Conservation (phyloP, 2,888 invertebrate species). For the Saturnia japonica region DNA sequence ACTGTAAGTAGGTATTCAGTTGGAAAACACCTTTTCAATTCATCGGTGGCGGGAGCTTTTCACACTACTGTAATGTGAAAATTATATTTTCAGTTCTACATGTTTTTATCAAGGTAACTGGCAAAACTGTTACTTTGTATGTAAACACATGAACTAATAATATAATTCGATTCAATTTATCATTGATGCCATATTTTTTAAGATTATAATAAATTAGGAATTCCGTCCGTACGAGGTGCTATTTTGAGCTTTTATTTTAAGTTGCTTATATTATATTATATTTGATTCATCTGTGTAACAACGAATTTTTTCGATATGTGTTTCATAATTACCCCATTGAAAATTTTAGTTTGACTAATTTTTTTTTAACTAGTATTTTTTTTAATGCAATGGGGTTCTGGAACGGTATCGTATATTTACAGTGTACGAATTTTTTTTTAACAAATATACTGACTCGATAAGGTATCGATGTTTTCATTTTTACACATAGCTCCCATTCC, state of each 20-base stretch:
- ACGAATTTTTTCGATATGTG: conserved; percentile 69
- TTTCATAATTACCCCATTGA: conserved; percentile 80
- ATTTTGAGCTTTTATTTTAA: conserved; percentile 49
- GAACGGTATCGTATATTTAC: conserved; percentile 69
- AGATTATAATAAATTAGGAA: conserved; percentile 44
- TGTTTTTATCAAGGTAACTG: conserved; percentile 8
- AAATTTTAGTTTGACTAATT: conserved; percentile 45
- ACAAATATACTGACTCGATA: conserved; percentile 77
- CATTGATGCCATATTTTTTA: conserved; percentile 75
- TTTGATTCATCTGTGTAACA: conserved; percentile 52
- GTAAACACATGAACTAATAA: conserved; percentile 6
- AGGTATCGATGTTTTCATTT: conserved; percentile 46
- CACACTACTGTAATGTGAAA: conserved; percentile 1
- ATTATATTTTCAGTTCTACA: conserved; percentile 3
- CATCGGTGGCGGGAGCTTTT: conserved; percentile 20
- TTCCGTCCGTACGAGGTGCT: conserved; percentile 74
- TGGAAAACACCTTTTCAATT: conserved; percentile 12
- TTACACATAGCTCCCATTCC: conserved; percentile 21
- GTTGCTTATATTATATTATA: conserved; percentile 41
- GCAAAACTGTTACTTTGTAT: background rate
- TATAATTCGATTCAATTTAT: conserved; percentile 22
- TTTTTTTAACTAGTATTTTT: conserved; percentile 42
- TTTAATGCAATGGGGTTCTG: conserved; percentile 78
- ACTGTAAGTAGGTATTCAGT: conserved; percentile 12
- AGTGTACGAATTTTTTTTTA: conserved; percentile 72